Conservation (phyloP, 1,140 invertebrate species). For the Mercenaria mercenaria region DNA sequence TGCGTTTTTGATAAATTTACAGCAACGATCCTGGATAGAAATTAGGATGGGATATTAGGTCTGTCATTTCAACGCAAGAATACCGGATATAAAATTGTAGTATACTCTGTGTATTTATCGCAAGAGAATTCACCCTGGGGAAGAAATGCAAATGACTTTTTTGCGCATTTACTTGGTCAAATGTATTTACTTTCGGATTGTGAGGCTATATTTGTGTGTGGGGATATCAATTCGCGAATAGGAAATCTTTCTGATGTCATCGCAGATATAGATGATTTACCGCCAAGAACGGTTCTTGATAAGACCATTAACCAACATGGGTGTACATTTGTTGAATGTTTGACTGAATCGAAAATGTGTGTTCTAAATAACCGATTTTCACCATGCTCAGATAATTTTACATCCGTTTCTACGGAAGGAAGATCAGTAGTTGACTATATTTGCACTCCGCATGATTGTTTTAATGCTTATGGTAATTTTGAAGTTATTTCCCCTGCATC, state of each 20-base stretch:
- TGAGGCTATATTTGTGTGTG: no score
- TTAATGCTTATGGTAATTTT: neutral
- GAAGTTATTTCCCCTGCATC: no score
- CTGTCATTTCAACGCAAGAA: no score
- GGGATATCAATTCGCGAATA: neutral
- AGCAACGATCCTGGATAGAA: no score
- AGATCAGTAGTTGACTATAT: neutral
- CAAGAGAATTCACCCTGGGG: no score
- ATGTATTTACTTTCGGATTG: neutral
- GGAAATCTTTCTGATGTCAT: neutral
- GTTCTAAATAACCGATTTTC: neutral
- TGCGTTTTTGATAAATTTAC: no score
- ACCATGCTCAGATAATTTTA: neutral
- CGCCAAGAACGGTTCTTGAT: neutral
- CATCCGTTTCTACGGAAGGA: neutral
- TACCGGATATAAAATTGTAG: no score
- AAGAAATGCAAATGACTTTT: no score
- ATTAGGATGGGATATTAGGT: no score
- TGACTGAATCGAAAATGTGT: neutral
- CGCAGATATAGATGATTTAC: neutral
- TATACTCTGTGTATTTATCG: no score
- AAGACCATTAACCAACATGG: neutral
- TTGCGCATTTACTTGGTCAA: neutral
- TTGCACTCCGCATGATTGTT: neutral
- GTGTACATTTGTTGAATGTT: neutral